Percentiles rank a stretch among this genome's conserved stretches.
Evolutionary conservation across 2,113 vertebrate species (phyloP).

Genomic region (Nyctereutes procyonoides): DNA sequence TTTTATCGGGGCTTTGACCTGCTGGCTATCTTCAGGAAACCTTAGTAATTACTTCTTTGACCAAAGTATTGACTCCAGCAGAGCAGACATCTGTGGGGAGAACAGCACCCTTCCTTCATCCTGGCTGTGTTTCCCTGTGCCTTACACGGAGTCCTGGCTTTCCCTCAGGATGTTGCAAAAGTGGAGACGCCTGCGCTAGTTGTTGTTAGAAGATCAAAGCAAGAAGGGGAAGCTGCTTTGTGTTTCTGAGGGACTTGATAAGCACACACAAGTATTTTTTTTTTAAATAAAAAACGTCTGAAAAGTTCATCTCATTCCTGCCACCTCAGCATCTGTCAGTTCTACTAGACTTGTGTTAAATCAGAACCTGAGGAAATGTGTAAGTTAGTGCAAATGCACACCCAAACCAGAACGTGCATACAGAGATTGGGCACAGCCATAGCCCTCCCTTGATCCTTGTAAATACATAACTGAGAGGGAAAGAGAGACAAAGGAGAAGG

Average conservation of each 20-base stretch:
- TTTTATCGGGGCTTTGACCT: not conserved
- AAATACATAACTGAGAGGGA: not conserved
- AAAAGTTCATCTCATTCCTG: not conserved
- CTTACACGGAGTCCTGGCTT: not conserved
- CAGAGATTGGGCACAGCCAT: not conserved
- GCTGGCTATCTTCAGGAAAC: not conserved
- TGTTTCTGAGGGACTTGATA: not conserved
- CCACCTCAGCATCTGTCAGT: not conserved
- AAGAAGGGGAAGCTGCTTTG: not conserved
- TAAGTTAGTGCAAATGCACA: not conserved
- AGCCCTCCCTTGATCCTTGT: not conserved
- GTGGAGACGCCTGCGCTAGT: not conserved
- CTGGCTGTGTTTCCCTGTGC: not conserved
- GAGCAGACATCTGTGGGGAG: not conserved
- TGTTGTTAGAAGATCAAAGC: not conserved
- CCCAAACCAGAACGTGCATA: accelerated
- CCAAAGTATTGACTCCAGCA: not conserved
- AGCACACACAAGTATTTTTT: not conserved
- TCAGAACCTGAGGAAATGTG: not conserved
- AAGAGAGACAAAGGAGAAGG: not conserved
- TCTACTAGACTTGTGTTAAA: not conserved
- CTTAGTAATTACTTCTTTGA: not conserved
- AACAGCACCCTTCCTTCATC: not conserved
- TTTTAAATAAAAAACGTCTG: not conserved
- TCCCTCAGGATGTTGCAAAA: not conserved